Base-by-base conservation (phyloP, 2,113 vertebrate genomes). In the Phoenicopterus ruber region DNA sequence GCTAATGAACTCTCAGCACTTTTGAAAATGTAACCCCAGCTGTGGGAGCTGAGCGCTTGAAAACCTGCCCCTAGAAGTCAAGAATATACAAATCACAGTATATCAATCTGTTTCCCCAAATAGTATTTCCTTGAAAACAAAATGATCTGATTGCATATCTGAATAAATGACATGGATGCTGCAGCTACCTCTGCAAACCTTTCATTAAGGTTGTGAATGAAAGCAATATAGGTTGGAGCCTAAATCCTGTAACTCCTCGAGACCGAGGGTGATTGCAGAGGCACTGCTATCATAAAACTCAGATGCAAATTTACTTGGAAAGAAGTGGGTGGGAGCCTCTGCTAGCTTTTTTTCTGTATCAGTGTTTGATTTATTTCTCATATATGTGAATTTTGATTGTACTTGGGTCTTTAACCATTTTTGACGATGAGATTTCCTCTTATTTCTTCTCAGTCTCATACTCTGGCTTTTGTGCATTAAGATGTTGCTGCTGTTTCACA, bases 81-180 rank as follows among this genome's bases (percentile, higher is more conserved):
- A 93, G 63, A 93, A 92, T 94, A 94, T 36, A 50, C 3, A 59
- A 29, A 90, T 59, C 22, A 44, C 11, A 91, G 69, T 82, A 22
- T 74, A 85, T 74, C 82, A 94, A 46, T 90, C 90, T 96, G n/a
- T 88, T 97, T 93, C 84, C 84, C 86, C 47, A 90, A 93, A 78
- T 31, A 92, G 58, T 71, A 93, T 95, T 94, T 92, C 65, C 62
- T 65, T 73, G 77, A 90, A 92, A 95, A 94, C 28, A 81, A 81
- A 82, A 50, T 67, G 6, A 93, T 78, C 55, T 94, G 90, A 86
- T 93, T 96, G 80, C 11, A 28, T 93, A 81, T 91, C 88, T 96
- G 82, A 96, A 94, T 52, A 83, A 97, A 96, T 94, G 80, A 86
- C 76, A 70, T 31, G 34, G 42, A 76, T 84, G 76, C 36, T 50